Base-by-base conservation (phyloP, 2,797 vertebrate genomes). In the Gastrophryne carolinensis region DNA sequence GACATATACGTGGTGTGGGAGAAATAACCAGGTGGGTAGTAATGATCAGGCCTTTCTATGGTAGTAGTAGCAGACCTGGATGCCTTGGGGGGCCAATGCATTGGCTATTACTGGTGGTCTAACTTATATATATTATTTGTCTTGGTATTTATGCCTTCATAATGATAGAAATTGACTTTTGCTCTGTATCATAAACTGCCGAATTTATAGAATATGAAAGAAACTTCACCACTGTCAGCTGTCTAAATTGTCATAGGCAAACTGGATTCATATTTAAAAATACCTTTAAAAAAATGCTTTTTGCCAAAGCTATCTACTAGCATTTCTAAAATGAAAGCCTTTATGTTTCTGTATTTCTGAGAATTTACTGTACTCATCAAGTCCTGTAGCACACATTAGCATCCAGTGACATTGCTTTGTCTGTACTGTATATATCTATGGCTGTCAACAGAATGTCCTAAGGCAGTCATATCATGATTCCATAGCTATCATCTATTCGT, bases 391-490 rank as follows among this genome's bases (percentile, higher is more conserved):
- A 93, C 93, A 93, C 91, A 94, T 97, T 96, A 96, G 93, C 93
- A 95, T 93, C 91, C 91, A 89, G 89, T 92, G 93, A 93, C 94
- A 94, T 93, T 90, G 91, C 90, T 91, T 92, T 93, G 92, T 93
- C 91, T 91, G 91, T 95, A 92, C 91, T 91, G 91, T 95, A 92
- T 90, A 91, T 94, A 95, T 95, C 95, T 94, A 94, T 93, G 95
- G 93, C 95, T 96, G 95, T 97, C 93, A 90, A 94, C 92, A 95
- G 91, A 94, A 93, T 93, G 91, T 96, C 96, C 93, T 93, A 89
- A 94, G 95, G 97, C 96, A 89, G 95, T 91, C 90, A 92, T 90
- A 95, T 92, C 91, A 88, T 87, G 83, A 89, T 91, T 90, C 92
- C 88, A 91, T 88, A 89, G 90, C 90, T 84, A 87, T 90, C 92